Evolutionary conservation across 2,888 invertebrate species (phyloP), one percentile per base, ranked within the genome.

Genomic region (Plagodis pulveraria): DNA sequence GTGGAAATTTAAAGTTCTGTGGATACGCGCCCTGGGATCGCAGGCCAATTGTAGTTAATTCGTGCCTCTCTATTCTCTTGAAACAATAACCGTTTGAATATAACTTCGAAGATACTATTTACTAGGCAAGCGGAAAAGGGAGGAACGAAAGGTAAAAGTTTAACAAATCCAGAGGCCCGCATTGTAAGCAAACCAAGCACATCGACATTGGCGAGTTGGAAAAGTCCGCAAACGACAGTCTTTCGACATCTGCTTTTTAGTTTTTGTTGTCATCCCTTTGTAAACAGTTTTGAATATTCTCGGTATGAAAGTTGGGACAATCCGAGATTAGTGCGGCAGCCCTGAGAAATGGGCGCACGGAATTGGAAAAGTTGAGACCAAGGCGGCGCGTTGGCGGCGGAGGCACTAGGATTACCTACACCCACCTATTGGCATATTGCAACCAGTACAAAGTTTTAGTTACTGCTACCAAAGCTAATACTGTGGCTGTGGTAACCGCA

Each of bases 281-380:
- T 63, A 76, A 78, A 78, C 72, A 78, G 78, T 78, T 81, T 80
- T 83, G 74, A 83, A 80, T 81, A 80, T 79, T 79, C 75, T 71
- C 65, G 71, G 72, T 74, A 76, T 77, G 74, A 77, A 82, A 81
- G 77, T 82, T 80, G 76, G 75, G 72, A 79, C 72, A 78, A 79
- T 78, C 77, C 70, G 72, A 79, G 81, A 82, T 83, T 83, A 83
- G 80, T 79, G 74, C 76, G 74, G 78, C 78, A 80, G 77, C 80
- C 77, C 80, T 83, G 83, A 83, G 81, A 81, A 85, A 82, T 81
- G 78, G 80, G 72, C 69, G 80, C 77, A 71, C 71, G 80, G 84
- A 87, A 87, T 87, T 87, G 87, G 86, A 86, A 88, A 88, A 88
- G 86, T 88, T 88, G 81, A 73, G 74, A 77, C 40, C 75, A 73